Conservation (phyloP, 1,140 invertebrate species). For the Dinoponera quadriceps region DNA sequence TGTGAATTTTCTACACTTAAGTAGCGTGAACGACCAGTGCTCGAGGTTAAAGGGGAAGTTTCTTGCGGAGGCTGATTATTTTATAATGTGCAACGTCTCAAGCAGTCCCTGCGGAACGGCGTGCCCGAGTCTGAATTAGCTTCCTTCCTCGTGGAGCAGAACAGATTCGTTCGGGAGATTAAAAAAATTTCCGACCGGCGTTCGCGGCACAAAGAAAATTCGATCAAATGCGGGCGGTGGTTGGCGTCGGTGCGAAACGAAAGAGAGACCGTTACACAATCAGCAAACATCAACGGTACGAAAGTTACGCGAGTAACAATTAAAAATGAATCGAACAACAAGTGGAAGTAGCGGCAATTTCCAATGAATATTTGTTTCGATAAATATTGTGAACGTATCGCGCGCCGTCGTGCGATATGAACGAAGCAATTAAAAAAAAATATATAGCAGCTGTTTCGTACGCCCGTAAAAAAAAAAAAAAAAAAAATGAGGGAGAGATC, state of each 20-base stretch:
- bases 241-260: not conserved
- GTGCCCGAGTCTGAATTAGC: not conserved
- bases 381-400: not conserved
- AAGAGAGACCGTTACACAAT: not conserved
- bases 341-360: not conserved
- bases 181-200: not conserved
- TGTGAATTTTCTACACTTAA: conserved; percentile 23
- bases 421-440: not conserved
- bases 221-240: conserved; percentile 3
- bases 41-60: conserved; percentile 13
- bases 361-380: not conserved
- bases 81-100: conserved; percentile 5
- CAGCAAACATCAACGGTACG: not conserved
- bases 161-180: conserved; percentile 9
- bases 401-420: not conserved
- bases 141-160: not conserved
- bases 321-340: conserved; percentile 27
- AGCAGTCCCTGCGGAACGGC: not conserved
- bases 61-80: conserved; percentile 23
- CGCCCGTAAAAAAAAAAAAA: not conserved
- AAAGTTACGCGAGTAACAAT: conserved; percentile 2
- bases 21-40: not conserved
- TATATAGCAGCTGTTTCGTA: not conserved
- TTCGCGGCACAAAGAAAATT: not conserved
- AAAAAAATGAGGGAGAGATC: not conserved